Percentiles rank a stretch among this genome's conserved stretches.
Evolutionary conservation across 53 echinoderm and acorn worm species (phyloP).

Genomic region (Arbacia lixula): DNA sequence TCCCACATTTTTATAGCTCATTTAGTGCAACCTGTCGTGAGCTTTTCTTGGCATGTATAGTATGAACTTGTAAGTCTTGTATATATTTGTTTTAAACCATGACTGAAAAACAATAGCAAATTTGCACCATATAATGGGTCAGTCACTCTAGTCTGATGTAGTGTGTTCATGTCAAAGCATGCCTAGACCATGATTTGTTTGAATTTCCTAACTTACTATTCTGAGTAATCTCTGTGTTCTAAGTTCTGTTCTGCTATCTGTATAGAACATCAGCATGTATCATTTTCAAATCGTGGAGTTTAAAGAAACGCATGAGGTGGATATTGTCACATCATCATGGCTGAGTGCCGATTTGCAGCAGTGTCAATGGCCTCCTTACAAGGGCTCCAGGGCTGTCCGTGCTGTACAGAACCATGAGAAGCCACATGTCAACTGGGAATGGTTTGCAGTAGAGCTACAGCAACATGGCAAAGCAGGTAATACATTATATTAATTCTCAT

Average conservation of each 20-base stretch:
- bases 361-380: background rate
- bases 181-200: background rate
- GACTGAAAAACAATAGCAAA: background rate
- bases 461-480: background rate
- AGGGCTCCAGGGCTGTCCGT: background rate
- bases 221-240: background rate
- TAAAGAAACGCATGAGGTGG: background rate
- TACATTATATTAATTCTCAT: background rate
- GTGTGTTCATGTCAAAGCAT: background rate
- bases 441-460: background rate
- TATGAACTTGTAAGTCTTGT: too few species aligned
- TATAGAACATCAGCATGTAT: background rate
- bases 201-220: background rate
- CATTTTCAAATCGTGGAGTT: background rate
- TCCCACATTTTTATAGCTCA: too few species aligned
- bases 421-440: background rate
- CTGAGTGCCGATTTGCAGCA: background rate
- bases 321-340: background rate
- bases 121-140: background rate
- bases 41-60: too few species aligned
- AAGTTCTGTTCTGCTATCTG: background rate
- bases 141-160: background rate
- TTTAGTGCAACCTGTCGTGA: too few species aligned
- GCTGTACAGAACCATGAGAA: background rate
- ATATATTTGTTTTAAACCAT: too few species aligned